A percentile compares a stretch with the other conserved stretches of the same genome.
Evolutionary conservation across 2,797 vertebrate genomes (phyloP).

Genomic region (Oreortyx pictus): DNA sequence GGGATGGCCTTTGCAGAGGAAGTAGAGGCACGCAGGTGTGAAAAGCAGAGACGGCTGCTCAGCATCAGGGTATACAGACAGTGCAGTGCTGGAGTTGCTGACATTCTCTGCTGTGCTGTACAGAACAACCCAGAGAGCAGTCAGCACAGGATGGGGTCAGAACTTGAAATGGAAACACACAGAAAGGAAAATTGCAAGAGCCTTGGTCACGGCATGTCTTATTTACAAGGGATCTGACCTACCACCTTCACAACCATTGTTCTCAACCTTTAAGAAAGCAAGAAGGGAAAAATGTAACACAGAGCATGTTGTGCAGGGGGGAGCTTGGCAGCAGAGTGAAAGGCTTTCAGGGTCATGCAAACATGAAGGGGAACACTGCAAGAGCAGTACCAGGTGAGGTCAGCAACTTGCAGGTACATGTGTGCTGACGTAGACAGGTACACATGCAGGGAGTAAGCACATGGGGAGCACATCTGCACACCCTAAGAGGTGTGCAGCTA

Average conservation of each 20-base stretch:
- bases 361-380: neutral
- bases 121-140: accelerated
- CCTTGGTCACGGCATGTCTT: neutral
- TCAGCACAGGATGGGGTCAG: neutral
- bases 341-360: neutral
- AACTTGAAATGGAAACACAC: neutral
- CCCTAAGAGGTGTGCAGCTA: no score
- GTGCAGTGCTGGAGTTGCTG: neutral
- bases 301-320: neutral
- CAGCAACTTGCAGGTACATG: neutral
- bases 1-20: neutral
- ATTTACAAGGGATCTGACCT: constrained; percentile 6
- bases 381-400: neutral
- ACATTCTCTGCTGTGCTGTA: accelerated
- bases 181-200: constrained; percentile 32
- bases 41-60: neutral
- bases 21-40: neutral
- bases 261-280: neutral
- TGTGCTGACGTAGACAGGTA: neutral
- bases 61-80: neutral
- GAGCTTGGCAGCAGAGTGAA: neutral
- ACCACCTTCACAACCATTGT: accelerated
- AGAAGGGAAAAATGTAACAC: neutral
- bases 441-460: neutral
- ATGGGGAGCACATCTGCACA: neutral